Conservation (phyloP, 2,888 invertebrate species). For the Tryphoninae sp. region DNA sequence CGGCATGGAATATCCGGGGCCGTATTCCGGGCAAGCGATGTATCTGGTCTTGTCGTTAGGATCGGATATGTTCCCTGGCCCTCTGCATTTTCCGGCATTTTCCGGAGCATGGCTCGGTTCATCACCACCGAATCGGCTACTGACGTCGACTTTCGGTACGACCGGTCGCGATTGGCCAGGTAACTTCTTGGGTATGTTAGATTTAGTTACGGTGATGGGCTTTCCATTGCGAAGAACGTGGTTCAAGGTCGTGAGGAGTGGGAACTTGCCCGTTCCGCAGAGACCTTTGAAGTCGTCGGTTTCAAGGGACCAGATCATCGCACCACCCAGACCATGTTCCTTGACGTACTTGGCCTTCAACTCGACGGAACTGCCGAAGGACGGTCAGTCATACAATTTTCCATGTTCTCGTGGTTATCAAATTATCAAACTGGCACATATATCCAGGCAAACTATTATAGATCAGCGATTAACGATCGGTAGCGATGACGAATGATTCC, state of each 20-base stretch:
- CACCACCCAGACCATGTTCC: slow-evolving; percentile 82
- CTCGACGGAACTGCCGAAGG: slow-evolving; percentile 79
- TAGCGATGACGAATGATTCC: too few species aligned
- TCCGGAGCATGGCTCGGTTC: not conserved
- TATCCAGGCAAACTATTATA: too few species aligned
- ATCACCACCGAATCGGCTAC: not conserved
- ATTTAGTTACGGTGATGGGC: not conserved
- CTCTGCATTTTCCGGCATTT: slow-evolving; percentile 68
- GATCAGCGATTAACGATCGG: too few species aligned
- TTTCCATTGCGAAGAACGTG: slow-evolving; percentile 65
- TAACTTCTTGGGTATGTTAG: not conserved
- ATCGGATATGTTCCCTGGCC: slow-evolving; percentile 81
- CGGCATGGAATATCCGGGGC: too few species aligned
- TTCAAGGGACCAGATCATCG: slow-evolving; percentile 92
- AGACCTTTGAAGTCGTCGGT: slow-evolving; percentile 88
- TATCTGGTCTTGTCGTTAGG: slow-evolving; percentile 80
- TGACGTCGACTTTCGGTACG: slow-evolving; percentile 37
- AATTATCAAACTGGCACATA: not conserved
- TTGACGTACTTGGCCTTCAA: slow-evolving; percentile 78
- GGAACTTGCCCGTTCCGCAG: slow-evolving; percentile 84
- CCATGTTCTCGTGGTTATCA: not conserved
- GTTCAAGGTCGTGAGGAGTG: slow-evolving; percentile 85
- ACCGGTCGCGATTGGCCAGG: not conserved
- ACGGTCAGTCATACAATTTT: not conserved
- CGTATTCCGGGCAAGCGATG: slow-evolving; percentile 74